Conservation (phyloP, 2,113 vertebrate species). For the Polyodon spathula region DNA sequence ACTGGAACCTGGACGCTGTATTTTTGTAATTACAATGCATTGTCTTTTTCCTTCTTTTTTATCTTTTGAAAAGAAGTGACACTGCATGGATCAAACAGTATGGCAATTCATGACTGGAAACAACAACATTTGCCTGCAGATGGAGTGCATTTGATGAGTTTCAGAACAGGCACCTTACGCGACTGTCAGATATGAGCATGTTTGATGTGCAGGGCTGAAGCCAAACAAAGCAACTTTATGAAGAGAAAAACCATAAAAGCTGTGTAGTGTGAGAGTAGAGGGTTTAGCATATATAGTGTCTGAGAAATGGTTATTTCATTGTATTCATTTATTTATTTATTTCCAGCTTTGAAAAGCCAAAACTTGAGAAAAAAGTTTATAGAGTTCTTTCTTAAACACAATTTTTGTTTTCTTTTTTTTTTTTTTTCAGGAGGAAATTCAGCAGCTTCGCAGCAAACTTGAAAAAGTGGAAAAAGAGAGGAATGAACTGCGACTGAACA, state of each 20-base stretch:
- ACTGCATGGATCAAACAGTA: background rate
- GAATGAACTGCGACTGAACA: slow-evolving; percentile 83
- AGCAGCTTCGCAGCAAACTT: slow-evolving; percentile 76
- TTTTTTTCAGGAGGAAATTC: slow-evolving; percentile 79
- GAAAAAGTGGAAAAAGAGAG: slow-evolving; percentile 92
- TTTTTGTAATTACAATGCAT: background rate
- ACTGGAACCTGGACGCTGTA: too few relatives aligned
- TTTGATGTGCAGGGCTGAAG: background rate
- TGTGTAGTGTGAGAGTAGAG: too few relatives aligned
- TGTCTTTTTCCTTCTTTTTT: background rate
- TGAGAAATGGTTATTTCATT: too few relatives aligned
- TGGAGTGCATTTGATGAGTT: background rate
- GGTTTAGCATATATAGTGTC: too few relatives aligned
- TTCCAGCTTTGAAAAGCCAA: too few relatives aligned
- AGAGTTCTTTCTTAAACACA: too few relatives aligned
- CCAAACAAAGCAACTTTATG: background rate
- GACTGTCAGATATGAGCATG: background rate
- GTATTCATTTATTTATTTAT: too few relatives aligned
- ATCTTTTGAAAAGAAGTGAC: background rate
- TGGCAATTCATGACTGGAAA: background rate
- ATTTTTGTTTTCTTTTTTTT: slow-evolving; percentile 13
- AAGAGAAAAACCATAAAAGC: too few relatives aligned
- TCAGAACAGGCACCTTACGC: background rate
- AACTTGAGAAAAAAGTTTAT: too few relatives aligned
- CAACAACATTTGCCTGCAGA: background rate